Conservation (phyloP, 1,140 invertebrate species). For the Drosophila baimaii region DNA sequence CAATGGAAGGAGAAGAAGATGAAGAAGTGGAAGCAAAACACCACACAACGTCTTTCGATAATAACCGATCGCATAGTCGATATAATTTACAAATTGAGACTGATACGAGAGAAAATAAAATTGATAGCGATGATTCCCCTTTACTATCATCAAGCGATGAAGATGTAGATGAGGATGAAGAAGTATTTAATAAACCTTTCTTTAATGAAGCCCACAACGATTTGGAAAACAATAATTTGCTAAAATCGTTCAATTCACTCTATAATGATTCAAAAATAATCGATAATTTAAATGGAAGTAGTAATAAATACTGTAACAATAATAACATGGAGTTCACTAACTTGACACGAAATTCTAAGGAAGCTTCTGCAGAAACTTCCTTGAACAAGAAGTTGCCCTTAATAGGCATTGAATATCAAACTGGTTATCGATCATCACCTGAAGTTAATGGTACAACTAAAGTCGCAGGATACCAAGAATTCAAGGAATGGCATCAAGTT, state of each 20-base stretch:
- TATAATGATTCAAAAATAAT: conserved; percentile 24
- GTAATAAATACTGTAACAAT: conserved; percentile 57
- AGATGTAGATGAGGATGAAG: conserved; percentile 3
- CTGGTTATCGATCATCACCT: conserved; percentile 51
- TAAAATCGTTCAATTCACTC: conserved; percentile 73
- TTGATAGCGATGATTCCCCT: conserved; percentile 15
- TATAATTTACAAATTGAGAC: conserved; percentile 47
- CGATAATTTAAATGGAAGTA: conserved; percentile 60
- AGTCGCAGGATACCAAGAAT: conserved; percentile 83
- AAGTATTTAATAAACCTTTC: not conserved
- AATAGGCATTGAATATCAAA: conserved; percentile 49
- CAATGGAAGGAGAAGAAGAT: not conserved
- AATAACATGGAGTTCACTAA: conserved; percentile 49
- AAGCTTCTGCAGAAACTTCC: not conserved
- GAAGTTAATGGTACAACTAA: conserved; percentile 3
- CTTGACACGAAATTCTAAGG: not conserved
- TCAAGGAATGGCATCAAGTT: conserved; percentile 92
- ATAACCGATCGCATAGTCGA: not conserved
- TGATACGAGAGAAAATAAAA: conserved; percentile 30
- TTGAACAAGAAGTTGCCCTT: not conserved
- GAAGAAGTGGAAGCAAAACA: conserved; percentile 12
- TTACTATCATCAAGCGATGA: conserved; percentile 35
- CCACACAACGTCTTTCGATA: not conserved
- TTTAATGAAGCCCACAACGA: conserved; percentile 9
- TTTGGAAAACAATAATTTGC: conserved; percentile 65